Evolutionary conservation across 2,113 vertebrate species (phyloP).

Genomic region (Pholis gunnellus): DNA sequence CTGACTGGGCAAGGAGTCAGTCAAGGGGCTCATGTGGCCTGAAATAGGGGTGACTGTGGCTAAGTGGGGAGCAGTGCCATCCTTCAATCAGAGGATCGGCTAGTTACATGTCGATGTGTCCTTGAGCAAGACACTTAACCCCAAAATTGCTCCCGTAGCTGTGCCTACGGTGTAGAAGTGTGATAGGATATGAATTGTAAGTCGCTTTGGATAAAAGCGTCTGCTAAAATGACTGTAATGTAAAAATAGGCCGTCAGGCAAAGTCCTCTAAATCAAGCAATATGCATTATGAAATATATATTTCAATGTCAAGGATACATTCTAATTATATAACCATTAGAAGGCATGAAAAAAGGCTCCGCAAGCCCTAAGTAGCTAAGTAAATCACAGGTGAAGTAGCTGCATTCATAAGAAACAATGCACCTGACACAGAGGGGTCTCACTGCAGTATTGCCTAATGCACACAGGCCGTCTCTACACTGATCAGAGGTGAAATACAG

Average conservation of each 20-base stretch:
- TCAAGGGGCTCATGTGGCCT: constrained; percentile 65
- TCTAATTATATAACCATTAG: not conserved
- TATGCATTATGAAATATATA: not conserved
- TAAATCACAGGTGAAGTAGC: not conserved
- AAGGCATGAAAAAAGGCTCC: not conserved
- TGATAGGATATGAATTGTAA: too few species aligned
- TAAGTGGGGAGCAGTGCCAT: too few species aligned
- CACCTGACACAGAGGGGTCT: not conserved
- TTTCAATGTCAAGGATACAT: not conserved
- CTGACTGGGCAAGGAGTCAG: constrained; percentile 24
- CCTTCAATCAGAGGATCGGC: too few species aligned
- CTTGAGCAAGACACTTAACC: too few species aligned
- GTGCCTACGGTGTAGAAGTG: too few species aligned
- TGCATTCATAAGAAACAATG: not conserved
- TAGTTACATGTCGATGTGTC: too few species aligned
- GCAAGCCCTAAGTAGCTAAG: not conserved
- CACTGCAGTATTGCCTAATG: not conserved
- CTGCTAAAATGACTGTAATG: too few species aligned
- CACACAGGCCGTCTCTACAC: not conserved
- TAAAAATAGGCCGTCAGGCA: too few species aligned
- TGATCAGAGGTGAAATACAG: not conserved
- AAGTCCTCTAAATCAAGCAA: not conserved
- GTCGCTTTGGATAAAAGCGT: too few species aligned
- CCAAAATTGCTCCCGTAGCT: too few species aligned
- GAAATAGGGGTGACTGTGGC: too few species aligned